A percentile compares a stretch with the other conserved stretches of the same genome.
Conservation (phyloP, 2,888 invertebrate species). For the Hesperia comma region DNA sequence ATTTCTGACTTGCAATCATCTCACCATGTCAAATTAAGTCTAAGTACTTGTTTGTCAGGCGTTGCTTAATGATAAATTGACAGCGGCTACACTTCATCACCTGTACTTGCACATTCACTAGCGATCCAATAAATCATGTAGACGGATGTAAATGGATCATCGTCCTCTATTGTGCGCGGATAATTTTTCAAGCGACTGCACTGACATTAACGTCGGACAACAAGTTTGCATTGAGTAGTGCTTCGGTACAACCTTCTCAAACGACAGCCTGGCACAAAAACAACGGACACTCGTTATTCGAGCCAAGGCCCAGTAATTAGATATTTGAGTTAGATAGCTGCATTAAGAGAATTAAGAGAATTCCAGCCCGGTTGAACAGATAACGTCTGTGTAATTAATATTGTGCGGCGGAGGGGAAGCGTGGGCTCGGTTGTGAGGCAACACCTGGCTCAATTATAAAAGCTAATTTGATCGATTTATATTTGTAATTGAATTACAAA, state of each 20-base stretch:
- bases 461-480: conserved; percentile 13
- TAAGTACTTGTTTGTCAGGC: conserved; percentile 36
- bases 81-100: conserved; percentile 26
- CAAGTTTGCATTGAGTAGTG: conserved; percentile 79
- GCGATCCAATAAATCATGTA: conserved; percentile 45
- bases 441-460: conserved; percentile 9
- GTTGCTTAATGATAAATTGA: conserved; percentile 35
- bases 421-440: conserved; percentile 1
- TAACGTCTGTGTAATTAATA: conserved; percentile 62
- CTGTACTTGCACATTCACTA: conserved; percentile 42
- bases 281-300: conserved; percentile 79
- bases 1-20: conserved; percentile 2
- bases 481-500: conserved; percentile 3
- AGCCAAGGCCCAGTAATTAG: conserved; percentile 82
- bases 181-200: conserved; percentile 57
- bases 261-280: conserved; percentile 79
- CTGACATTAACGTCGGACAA: conserved; percentile 53
- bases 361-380: conserved; percentile 59
- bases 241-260: conserved; percentile 78
- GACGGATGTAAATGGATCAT: conserved; percentile 52
- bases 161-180: conserved; percentile 43
- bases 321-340: conserved; percentile 75
- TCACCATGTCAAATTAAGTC: conserved; percentile 32
- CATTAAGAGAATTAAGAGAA: conserved; percentile 70
- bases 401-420: conserved; percentile 36